These are phyloP conservation scores for Neopelma chrysocephalum DNA, from an alignment of 2,797 vertebrate species.

Conservation along the genomic window DNA sequence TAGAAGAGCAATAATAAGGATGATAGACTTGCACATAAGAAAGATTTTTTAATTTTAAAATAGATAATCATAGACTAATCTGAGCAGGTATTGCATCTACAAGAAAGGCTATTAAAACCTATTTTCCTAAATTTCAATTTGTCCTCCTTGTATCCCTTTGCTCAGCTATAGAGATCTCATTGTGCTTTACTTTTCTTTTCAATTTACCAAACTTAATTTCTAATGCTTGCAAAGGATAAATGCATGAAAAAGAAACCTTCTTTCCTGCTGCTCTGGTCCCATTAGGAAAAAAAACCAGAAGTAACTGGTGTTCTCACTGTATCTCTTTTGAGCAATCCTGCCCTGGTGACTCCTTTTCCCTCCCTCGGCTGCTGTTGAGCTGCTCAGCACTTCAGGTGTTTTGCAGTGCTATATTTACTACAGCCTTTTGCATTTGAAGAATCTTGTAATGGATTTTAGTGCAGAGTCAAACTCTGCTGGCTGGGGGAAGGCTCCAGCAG, in stretches of 20 bases:
- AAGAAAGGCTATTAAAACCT: not conserved
- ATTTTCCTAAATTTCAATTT: conserved; percentile 7
- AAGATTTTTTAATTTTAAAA: not conserved
- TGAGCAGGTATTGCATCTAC: conserved; percentile 18
- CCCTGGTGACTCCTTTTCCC: not conserved
- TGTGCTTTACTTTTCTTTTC: not conserved
- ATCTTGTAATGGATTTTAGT: not conserved
- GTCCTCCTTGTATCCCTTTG: not conserved
- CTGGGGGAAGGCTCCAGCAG: not conserved
- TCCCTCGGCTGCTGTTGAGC: not conserved
- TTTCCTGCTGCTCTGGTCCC: not conserved
- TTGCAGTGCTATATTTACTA: not conserved
- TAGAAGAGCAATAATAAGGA: conserved; percentile 24
- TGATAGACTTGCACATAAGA: not conserved
- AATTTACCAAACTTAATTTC: conserved; percentile 8
- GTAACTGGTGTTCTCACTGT: not conserved
- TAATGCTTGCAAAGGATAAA: not conserved
- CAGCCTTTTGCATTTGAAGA: not conserved
- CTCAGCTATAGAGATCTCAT: not conserved
- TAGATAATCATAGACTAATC: conserved; percentile 8
- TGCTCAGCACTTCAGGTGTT: not conserved
- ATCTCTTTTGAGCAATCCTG: not conserved
- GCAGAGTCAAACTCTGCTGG: not conserved
- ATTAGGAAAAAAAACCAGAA: not conserved
- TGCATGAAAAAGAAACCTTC: accelerated